phyloP scores from a whole-genome alignment of 1,140 invertebrate species.

The Drosophila elegans region DNA sequence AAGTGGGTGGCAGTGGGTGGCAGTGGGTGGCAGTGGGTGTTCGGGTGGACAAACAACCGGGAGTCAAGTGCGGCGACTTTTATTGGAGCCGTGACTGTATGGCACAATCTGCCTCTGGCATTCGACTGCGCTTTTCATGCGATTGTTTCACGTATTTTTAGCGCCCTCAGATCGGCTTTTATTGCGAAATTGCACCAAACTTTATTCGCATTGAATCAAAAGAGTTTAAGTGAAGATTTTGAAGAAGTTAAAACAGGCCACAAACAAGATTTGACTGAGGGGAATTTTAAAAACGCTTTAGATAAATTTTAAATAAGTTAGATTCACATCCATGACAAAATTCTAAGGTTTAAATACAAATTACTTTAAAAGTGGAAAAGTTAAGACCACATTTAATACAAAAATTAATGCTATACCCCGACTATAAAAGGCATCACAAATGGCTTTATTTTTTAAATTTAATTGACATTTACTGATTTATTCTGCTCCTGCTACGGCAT shows the following conservation, averaged over 20 bases:
- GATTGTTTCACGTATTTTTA: conserved; percentile 48
- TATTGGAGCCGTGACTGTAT: conserved; percentile 53
- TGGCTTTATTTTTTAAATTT: no score
- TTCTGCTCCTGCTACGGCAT: no score
- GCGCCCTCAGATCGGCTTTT: conserved; percentile 40
- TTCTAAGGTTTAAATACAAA: no score
- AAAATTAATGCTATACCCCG: no score
- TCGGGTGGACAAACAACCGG: conserved; percentile 49
- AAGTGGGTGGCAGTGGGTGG: background rate
- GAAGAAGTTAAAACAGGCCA: background rate
- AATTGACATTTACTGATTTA: no score
- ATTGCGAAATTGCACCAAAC: conserved; percentile 34
- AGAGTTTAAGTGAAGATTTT: background rate
- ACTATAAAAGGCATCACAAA: no score
- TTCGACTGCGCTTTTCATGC: conserved; percentile 56
- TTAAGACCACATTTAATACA: no score
- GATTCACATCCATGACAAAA: no score
- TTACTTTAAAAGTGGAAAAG: no score
- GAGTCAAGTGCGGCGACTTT: conserved; percentile 49
- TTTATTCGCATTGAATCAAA: conserved; percentile 30
- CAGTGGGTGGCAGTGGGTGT: background rate
- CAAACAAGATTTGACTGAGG: no score
- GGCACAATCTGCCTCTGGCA: conserved; percentile 49
- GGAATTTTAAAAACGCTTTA: no score
- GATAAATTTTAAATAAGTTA: no score